Conservation (phyloP, 2,888 invertebrate genomes). For the Dioctria rufipes region DNA sequence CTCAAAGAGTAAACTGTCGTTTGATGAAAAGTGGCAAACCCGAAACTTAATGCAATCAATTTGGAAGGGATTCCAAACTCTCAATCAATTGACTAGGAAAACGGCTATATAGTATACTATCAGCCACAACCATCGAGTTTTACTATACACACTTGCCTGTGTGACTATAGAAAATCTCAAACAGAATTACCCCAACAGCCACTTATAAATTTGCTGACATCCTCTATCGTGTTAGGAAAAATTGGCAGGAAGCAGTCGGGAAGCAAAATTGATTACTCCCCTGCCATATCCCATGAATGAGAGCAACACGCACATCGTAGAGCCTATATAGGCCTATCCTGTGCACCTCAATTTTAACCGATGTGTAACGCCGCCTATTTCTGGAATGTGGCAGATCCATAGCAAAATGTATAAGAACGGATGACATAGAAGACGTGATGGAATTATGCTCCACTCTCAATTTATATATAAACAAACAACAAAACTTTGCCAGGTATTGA, state of each 20-base stretch:
- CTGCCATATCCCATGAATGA: background rate
- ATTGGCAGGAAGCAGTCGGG: background rate
- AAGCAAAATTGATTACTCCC: constrained; percentile 3
- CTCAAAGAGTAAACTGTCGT: constrained; percentile 2
- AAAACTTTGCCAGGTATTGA: background rate
- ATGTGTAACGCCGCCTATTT: background rate
- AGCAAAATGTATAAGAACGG: background rate
- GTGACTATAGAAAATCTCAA: background rate
- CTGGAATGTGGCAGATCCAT: background rate
- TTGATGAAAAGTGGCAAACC: constrained; percentile 2
- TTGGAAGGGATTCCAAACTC: constrained; percentile 1
- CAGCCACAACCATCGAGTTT: background rate
- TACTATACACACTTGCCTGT: background rate
- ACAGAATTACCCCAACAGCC: background rate
- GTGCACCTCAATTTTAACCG: background rate
- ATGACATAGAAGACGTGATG: background rate
- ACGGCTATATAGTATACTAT: background rate
- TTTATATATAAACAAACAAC: background rate
- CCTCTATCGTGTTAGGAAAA: constrained; percentile 1
- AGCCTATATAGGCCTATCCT: background rate
- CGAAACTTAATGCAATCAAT: constrained; percentile 6
- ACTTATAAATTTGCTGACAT: constrained; percentile 13
- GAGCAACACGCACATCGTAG: background rate
- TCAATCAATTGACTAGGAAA: background rate
- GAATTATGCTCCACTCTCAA: background rate